phyloP scores from a whole-genome alignment of 1,140 invertebrate genomes.

The Mesaphorura yosii region DNA sequence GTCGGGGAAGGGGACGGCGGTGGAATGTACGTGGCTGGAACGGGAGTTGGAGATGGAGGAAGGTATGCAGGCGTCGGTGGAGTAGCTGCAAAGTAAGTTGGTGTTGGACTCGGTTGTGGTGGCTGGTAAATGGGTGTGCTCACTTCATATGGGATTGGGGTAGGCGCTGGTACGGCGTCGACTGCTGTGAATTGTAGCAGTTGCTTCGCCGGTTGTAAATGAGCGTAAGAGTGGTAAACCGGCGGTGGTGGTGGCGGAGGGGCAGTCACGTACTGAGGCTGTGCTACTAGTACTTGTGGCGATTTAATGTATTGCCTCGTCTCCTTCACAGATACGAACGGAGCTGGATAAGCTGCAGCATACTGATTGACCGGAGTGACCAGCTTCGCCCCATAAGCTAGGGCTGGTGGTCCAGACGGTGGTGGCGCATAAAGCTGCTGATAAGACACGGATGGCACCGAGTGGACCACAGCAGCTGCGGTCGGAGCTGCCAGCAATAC shows the following conservation, averaged over 20 bases:
- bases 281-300: background rate
- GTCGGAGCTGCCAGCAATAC: background rate
- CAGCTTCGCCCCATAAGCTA: background rate
- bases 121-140: too few species aligned
- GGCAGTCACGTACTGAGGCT: background rate
- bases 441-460: conserved; percentile 4
- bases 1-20: background rate
- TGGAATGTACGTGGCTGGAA: background rate
- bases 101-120: too few species aligned
- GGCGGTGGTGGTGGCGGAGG: too few species aligned
- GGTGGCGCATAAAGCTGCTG: conserved; percentile 1
- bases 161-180: too few species aligned
- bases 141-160: too few species aligned
- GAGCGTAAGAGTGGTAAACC: too few species aligned
- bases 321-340: conserved; percentile 5
- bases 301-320: conserved; percentile 2
- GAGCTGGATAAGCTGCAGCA: conserved; percentile 4
- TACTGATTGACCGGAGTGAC: background rate
- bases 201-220: too few species aligned
- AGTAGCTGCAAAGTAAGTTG: background rate
- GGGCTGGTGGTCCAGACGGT: background rate
- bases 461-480: background rate
- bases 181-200: too few species aligned
- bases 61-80: background rate
- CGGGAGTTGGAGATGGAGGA: conserved; percentile 1